These are phyloP conservation scores for Corvus cornix DNA, from an alignment of 2,113 vertebrate species.

Conservation along the genomic window DNA sequence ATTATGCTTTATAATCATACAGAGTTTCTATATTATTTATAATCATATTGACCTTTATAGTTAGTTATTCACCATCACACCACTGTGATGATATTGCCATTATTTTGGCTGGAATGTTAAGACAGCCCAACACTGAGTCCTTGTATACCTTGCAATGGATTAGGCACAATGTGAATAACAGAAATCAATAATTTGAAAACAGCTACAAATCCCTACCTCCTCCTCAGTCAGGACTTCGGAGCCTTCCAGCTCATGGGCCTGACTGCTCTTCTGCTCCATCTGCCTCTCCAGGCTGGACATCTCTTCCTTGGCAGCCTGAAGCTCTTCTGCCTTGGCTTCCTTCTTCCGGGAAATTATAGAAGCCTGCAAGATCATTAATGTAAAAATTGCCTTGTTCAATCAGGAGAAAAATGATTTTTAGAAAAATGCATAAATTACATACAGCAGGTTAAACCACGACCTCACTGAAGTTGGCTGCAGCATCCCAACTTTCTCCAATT, in stretches of 20 bases:
- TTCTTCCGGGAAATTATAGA: constrained; percentile 92
- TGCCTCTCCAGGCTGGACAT: constrained; percentile 80
- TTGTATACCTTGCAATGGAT: neutral
- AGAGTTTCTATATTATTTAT: neutral
- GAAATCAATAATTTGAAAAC: neutral
- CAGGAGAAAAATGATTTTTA: neutral
- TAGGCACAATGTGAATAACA: neutral
- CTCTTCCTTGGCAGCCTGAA: constrained; percentile 92
- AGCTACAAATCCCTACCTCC: constrained; percentile 78
- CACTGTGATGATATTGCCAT: neutral
- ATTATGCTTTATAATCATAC: neutral
- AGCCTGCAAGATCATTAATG: constrained; percentile 73
- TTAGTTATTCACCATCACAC: neutral
- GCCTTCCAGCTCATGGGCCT: constrained; percentile 78
- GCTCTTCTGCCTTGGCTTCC: constrained; percentile 91
- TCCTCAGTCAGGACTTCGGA: constrained; percentile 84
- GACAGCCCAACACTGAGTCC: neutral
- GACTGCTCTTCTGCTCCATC: constrained; percentile 78
- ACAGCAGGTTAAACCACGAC: neutral
- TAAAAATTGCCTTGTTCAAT: neutral
- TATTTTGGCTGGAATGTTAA: neutral
- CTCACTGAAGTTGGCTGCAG: neutral
- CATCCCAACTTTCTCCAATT: neutral
- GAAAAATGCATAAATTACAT: neutral
- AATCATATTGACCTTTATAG: neutral